Conservation (phyloP, 2,888 invertebrate species). For the Eudemis profundana region DNA sequence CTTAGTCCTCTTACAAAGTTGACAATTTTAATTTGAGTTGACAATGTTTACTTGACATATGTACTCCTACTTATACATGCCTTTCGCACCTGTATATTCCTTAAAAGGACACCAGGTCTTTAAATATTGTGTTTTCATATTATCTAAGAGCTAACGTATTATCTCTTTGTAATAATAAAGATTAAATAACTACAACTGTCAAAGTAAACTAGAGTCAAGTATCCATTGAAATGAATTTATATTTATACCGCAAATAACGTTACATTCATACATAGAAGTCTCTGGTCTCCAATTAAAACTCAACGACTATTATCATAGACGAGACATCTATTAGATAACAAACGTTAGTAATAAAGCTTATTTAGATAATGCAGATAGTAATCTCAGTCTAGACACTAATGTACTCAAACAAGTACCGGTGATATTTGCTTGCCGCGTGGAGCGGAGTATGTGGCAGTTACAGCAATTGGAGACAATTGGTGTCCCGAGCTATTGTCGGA, state of each 20-base stretch:
- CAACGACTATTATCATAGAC: not conserved
- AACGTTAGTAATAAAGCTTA: not conserved
- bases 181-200: not conserved
- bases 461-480: slow-evolving; percentile 30
- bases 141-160: too few species aligned
- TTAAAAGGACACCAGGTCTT: too few species aligned
- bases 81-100: too few species aligned
- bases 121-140: too few species aligned
- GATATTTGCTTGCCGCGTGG: not conserved
- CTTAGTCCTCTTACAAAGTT: too few species aligned
- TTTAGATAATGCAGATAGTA: slow-evolving; percentile 4
- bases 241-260: not conserved
- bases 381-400: not conserved
- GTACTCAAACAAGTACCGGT: not conserved
- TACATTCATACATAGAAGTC: not conserved
- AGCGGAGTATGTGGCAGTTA: slow-evolving; percentile 8
- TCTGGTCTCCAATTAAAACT: slow-evolving; percentile 6
- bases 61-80: too few species aligned
- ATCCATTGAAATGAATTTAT: not conserved
- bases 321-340: slow-evolving; percentile 17
- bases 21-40: too few species aligned
- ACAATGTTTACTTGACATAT: too few species aligned
- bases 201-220: not conserved
- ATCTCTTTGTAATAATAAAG: too few species aligned
- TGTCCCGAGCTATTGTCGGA: slow-evolving; percentile 22